These are phyloP conservation scores for Dryadula phaetusa DNA, from an alignment of 2,888 invertebrate genomes.

Conservation along the genomic window DNA sequence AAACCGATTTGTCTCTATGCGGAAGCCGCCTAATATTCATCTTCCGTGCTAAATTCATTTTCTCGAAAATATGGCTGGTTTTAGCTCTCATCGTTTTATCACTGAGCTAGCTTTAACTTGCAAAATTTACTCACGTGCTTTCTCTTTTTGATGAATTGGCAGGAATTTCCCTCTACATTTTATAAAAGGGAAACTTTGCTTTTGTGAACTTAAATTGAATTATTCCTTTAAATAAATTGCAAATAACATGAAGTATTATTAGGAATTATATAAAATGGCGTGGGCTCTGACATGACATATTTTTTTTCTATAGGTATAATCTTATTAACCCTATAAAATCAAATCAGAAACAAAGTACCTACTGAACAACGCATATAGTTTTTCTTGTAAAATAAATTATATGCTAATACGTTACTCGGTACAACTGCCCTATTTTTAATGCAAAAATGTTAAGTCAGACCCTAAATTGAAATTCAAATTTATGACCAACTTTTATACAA, in stretches of 20 bases:
- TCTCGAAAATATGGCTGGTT: conserved; percentile 56
- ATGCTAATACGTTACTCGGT: background rate
- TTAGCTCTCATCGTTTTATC: conserved; percentile 31
- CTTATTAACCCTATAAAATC: no score
- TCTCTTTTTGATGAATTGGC: conserved; percentile 26
- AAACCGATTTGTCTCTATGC: conserved; percentile 64
- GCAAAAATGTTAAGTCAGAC: conserved; percentile 25
- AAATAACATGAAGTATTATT: background rate
- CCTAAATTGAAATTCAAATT: conserved; percentile 46
- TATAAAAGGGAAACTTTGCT: background rate
- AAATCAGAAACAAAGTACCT: no score
- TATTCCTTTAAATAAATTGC: background rate
- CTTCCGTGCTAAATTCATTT: conserved; percentile 58
- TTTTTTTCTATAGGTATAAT: no score
- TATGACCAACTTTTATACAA: conserved; percentile 36
- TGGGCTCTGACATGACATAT: no score
- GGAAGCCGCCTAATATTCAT: conserved; percentile 59
- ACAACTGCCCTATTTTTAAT: conserved; percentile 14
- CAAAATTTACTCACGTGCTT: conserved; percentile 28
- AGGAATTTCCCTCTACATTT: conserved; percentile 4
- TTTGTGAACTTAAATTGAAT: background rate
- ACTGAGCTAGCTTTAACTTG: conserved; percentile 26
- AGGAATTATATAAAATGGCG: no score
- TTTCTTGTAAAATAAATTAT: background rate
- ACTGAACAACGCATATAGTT: background rate